Evolutionary conservation across 2,113 vertebrate genomes (phyloP).

Genomic region (Indri indri): DNA sequence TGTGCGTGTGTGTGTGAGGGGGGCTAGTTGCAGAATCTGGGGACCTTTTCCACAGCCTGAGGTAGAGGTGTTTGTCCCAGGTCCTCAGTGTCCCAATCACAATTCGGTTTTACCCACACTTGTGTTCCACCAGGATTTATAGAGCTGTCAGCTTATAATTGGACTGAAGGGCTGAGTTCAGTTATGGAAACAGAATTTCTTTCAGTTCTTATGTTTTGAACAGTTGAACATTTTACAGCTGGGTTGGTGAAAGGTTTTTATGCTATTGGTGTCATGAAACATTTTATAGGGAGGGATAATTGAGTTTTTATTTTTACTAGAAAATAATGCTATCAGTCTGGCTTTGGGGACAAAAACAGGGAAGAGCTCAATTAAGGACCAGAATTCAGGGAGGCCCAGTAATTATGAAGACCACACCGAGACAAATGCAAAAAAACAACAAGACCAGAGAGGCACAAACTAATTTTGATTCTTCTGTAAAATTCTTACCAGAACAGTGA

Average conservation of each 20-base stretch:
- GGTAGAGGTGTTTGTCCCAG: slow-evolving; percentile 44
- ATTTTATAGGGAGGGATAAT: slow-evolving; percentile 69
- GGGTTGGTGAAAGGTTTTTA: slow-evolving; percentile 62
- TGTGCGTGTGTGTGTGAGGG: background rate
- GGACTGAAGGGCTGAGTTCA: slow-evolving; percentile 52
- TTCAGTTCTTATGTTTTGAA: slow-evolving; percentile 61
- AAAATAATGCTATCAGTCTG: slow-evolving; percentile 61
- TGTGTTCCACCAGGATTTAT: slow-evolving; percentile 61
- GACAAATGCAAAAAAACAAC: slow-evolving; percentile 63
- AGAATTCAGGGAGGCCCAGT: slow-evolving; percentile 65
- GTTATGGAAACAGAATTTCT: slow-evolving; percentile 59
- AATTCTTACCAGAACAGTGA: slow-evolving; percentile 80
- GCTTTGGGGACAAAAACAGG: slow-evolving; percentile 52
- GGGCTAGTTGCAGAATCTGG: slow-evolving; percentile 20
- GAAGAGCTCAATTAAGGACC: slow-evolving; percentile 55
- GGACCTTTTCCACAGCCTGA: slow-evolving; percentile 42
- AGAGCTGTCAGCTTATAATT: slow-evolving; percentile 57
- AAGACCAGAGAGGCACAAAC: slow-evolving; percentile 72
- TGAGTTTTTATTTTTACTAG: slow-evolving; percentile 70
- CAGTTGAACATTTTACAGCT: slow-evolving; percentile 70
- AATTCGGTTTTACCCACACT: slow-evolving; percentile 19
- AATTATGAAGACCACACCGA: slow-evolving; percentile 59
- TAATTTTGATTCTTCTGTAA: slow-evolving; percentile 80
- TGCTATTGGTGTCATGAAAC: slow-evolving; percentile 68
- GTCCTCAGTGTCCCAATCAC: slow-evolving; percentile 47